Percentiles rank a stretch among this genome's conserved stretches.
Conservation (phyloP, 2,113 vertebrate species). For the Ondatra zibethicus region DNA sequence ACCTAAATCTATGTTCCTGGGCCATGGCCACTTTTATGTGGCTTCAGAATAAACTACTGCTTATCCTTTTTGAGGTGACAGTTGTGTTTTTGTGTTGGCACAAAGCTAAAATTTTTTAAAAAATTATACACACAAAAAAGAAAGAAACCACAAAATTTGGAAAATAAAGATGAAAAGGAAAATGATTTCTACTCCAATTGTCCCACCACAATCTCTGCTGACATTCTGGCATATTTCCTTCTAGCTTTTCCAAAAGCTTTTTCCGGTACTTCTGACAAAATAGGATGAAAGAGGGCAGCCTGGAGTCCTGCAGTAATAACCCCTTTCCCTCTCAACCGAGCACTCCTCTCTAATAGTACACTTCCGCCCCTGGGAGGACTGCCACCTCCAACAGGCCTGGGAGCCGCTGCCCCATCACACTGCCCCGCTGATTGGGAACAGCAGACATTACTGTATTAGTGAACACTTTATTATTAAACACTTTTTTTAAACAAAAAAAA, state of each 20-base stretch:
- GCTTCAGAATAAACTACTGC: background rate
- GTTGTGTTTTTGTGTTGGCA: background rate
- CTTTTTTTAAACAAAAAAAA: background rate
- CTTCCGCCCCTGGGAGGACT: slow-evolving; percentile 25
- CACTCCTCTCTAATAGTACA: slow-evolving; percentile 63
- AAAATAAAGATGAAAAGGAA: slow-evolving; percentile 49
- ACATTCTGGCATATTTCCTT: slow-evolving; percentile 61
- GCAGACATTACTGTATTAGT: background rate
- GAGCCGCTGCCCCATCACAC: background rate
- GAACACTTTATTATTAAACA: slow-evolving; percentile 47
- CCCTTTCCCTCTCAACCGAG: background rate
- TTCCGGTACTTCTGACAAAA: slow-evolving; percentile 60
- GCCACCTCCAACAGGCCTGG: background rate
- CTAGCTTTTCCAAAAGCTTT: slow-evolving; percentile 51
- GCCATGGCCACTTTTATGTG: background rate
- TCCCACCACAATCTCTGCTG: slow-evolving; percentile 40
- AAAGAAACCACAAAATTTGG: slow-evolving; percentile 45
- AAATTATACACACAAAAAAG: slow-evolving; percentile 18
- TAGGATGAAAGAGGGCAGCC: slow-evolving; percentile 41
- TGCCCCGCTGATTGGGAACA: slow-evolving; percentile 1
- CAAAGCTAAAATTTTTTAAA: slow-evolving; percentile 40
- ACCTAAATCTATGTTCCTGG: background rate
- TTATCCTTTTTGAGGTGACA: background rate
- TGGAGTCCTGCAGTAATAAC: slow-evolving; percentile 41
- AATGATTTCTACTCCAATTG: slow-evolving; percentile 24